Evolutionary conservation across 2,797 vertebrate genomes (phyloP), one percentile per base, ranked within the genome.

Genomic region (Somateria mollissima): DNA sequence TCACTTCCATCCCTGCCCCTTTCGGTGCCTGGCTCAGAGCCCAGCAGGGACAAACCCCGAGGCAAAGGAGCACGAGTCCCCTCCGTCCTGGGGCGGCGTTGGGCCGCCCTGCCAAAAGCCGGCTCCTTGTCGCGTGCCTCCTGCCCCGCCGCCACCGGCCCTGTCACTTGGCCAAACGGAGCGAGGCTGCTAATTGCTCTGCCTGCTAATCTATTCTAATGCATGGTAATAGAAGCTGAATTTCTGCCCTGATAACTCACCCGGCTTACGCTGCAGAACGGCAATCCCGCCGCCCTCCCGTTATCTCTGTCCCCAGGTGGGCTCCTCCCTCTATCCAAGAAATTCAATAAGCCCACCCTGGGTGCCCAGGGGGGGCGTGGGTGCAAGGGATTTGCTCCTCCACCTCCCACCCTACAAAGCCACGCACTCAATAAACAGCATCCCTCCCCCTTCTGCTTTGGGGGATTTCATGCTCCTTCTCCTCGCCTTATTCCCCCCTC

Each of bases 121-220:
- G 10, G 79, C 74, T 69, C 30, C 64, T 62, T 71, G 47, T 34
- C 4, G 0, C 4, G 11, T 24, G 36, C 32, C 43, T 75, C n/a
- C 11, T 41, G 53, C 72, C 70, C 58, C 1, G 10, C 47, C 88
- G 20, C 47, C 88, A 20, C 64, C 49, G 0, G 11, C 47, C 49
- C 75, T 79, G 87, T 70, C 80, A 13, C 78, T 54, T 16, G 2
- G 90, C 95, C 90, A 94, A 91, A 41, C 1, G 34, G 80, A 94
- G 83, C 2, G 49, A 70, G 80, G 93, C 87, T 72, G 94, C 93
- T 95, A 97, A 96, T 97, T 97, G 93, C 96, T 95, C 95, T 90
- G 91, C 89, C 92, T 67, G 95, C 87, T 97, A 96, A 97, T 97
- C 96, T 97, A 97, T 97, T 97, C 96, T 97, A 97, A 97, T 97